Percentiles rank a stretch among this genome's conserved stretches.
Conservation (phyloP, 1,140 invertebrate genomes). For the Condylostylus longicornis region DNA sequence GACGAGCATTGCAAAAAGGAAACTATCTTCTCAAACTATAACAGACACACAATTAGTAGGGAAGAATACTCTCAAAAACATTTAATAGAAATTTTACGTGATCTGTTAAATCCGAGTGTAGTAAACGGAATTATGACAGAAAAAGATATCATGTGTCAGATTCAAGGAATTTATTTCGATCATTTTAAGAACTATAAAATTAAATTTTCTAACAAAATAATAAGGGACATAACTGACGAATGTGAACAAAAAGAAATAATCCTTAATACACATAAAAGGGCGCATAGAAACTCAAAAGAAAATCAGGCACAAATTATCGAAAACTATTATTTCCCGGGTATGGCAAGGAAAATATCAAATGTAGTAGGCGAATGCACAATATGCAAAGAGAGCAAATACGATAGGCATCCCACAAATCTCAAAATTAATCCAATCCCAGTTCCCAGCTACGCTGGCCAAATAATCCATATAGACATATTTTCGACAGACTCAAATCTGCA, state of each 20-base stretch:
- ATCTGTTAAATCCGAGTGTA: neutral
- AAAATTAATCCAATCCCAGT: slow-evolving; percentile 4
- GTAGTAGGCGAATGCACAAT: slow-evolving; percentile 1
- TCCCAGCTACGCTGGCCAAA: slow-evolving; percentile 5
- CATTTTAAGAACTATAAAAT: slow-evolving; percentile 2
- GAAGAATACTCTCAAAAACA: neutral
- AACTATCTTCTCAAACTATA: neutral
- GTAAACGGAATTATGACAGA: neutral
- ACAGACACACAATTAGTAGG: neutral
- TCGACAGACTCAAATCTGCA: slow-evolving; percentile 4
- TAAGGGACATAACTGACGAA: slow-evolving; percentile 1
- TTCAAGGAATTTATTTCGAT: neutral
- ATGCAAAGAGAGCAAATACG: slow-evolving; percentile 9
- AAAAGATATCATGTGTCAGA: slow-evolving; percentile 1
- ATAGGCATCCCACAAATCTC: slow-evolving; percentile 5
- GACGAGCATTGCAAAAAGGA: neutral
- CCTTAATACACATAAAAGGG: slow-evolving; percentile 1
- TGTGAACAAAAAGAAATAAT: slow-evolving; percentile 5
- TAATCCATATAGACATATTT: slow-evolving; percentile 8
- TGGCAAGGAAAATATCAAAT: slow-evolving; percentile 3
- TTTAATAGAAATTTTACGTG: neutral
- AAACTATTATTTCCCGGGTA: slow-evolving; percentile 7
- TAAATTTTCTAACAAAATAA: neutral
- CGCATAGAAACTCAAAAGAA: slow-evolving; percentile 5
- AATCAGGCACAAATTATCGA: slow-evolving; percentile 4